Evolutionary conservation across 2,113 vertebrate species (phyloP), one percentile per base, ranked within the genome.

Genomic region (Donacobius atricapilla): DNA sequence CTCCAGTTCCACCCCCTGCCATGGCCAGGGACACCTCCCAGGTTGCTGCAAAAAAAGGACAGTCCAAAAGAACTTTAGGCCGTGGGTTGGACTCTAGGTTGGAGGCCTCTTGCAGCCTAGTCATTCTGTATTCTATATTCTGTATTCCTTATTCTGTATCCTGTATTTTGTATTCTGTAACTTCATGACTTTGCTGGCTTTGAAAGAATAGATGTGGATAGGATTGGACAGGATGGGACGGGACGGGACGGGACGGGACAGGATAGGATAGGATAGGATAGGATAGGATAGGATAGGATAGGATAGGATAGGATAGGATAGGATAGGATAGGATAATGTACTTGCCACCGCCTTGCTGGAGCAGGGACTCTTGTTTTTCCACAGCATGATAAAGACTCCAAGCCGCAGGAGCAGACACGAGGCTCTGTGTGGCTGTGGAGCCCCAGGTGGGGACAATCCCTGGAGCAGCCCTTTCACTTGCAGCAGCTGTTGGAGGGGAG

Each of bases 271-370:
- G 58, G 37, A 39, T 8, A 2, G 66, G 68, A 9, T 31, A 0
- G 42, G 50, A 47, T 24, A 2, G 57, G 56, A 19, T 4, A 1
- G 31, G 44, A 37, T 5, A 0, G 63, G 27, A 11, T 25, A 1
- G 70, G 45, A 23, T 16, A 4, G 56, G 81, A 7, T 44, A 0
- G 63, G 64, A 9, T 28, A 0, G 44, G 44, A 40, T 21, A 0
- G 71, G 40, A 42, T 42, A 1, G 44, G 30, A 42, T 3, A 2
- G 23, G 45, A 40, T 28, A 20, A 30, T 66, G 20, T 75, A 19
- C 9, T 66, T 57, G 9, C 7, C 25, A 64, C 15, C 24, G 42
- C 0, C n/a, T 66, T 61, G 4, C 20, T 83, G 75, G 54, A 65
- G 44, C 31, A 63, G 24, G 27, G 5, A 11, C 15, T 57, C 35